Percentiles rank a stretch among this genome's conserved stretches.
Evolutionary conservation across 2,797 vertebrate genomes (phyloP).

Genomic region (Sparidentex hasta): DNA sequence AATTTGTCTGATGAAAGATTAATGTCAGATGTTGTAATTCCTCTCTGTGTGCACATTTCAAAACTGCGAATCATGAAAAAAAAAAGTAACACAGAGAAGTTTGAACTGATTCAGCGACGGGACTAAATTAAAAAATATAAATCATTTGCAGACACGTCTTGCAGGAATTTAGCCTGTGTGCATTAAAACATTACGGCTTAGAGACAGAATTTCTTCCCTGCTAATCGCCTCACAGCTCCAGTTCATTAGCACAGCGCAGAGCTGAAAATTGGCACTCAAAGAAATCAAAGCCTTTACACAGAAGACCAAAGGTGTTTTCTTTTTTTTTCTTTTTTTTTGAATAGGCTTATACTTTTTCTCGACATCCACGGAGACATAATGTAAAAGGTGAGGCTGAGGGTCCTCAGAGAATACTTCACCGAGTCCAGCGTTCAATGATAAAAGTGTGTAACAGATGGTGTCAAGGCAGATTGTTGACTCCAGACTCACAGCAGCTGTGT

Average conservation of each 20-base stretch:
- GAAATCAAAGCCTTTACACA: conserved; percentile 18
- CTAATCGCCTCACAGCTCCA: conserved; percentile 7
- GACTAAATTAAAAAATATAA: conserved; percentile 35
- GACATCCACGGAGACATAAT: conserved; percentile 8
- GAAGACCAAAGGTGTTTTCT: conserved; percentile 24
- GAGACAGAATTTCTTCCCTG: conserved; percentile 7
- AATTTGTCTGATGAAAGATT: background rate
- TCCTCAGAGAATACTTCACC: conserved; percentile 10
- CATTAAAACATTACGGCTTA: conserved; percentile 26
- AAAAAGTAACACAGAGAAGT: conserved; percentile 3
- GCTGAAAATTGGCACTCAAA: conserved; percentile 38
- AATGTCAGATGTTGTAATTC: conserved; percentile 3
- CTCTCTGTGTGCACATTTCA: background rate
- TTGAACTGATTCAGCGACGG: background rate
- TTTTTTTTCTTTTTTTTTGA: no score
- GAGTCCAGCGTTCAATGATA: background rate
- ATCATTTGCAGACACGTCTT: conserved; percentile 26
- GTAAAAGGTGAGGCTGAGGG: conserved; percentile 20
- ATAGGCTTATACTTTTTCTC: background rate
- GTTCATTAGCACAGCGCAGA: conserved; percentile 39
- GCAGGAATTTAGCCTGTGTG: conserved; percentile 9
- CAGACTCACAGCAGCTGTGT: conserved; percentile 45
- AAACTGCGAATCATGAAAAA: background rate
- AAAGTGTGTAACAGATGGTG: conserved; percentile 42
- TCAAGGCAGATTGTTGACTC: conserved; percentile 20